A percentile compares a stretch with the other conserved stretches of the same genome.
Conservation (phyloP, 2,113 vertebrate species). For the Amia ocellicauda region DNA sequence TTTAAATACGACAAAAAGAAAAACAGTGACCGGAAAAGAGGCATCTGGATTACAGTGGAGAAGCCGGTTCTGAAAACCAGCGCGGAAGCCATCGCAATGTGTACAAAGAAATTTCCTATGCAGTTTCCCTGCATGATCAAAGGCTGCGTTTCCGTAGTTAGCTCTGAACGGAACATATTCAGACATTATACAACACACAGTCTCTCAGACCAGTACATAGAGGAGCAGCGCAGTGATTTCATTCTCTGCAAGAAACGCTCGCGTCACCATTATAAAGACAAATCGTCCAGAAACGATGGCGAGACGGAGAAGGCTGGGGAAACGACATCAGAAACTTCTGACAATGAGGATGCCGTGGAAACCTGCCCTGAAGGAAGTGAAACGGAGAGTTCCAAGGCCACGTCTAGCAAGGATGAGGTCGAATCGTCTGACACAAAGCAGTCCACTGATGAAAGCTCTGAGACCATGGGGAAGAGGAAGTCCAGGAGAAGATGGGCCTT, state of each 20-base stretch:
- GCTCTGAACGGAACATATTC: slow-evolving; percentile 84
- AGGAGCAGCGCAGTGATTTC: slow-evolving; percentile 83
- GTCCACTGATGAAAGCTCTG: slow-evolving; percentile 45
- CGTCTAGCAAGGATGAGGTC: slow-evolving; percentile 44
- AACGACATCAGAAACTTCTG: slow-evolving; percentile 51
- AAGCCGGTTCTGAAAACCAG: slow-evolving; percentile 79
- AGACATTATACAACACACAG: slow-evolving; percentile 93
- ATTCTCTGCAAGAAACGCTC: slow-evolving; percentile 82
- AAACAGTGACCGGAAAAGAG: slow-evolving; percentile 39
- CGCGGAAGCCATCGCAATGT: slow-evolving; percentile 81
- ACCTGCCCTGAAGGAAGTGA: slow-evolving; percentile 58
- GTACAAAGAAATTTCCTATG: slow-evolving; percentile 76
- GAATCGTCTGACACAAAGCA: slow-evolving; percentile 46
- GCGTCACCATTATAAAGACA: slow-evolving; percentile 59
- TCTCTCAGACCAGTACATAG: slow-evolving; percentile 84
- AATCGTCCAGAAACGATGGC: slow-evolving; percentile 59
- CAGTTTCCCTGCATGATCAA: slow-evolving; percentile 97
- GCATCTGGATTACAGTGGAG: slow-evolving; percentile 62
- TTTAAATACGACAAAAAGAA: slow-evolving; percentile 47
- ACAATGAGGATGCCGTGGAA: slow-evolving; percentile 40
- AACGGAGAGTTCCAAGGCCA: slow-evolving; percentile 48
- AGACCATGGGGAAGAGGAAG: slow-evolving; percentile 16
- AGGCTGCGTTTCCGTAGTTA: slow-evolving; percentile 86
- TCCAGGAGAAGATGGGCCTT: neutral
- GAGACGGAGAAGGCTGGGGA: slow-evolving; percentile 58